Evolutionary conservation across 2,888 invertebrate species (phyloP), one percentile per base, ranked within the genome.

Genomic region (Pollenia labialis): DNA sequence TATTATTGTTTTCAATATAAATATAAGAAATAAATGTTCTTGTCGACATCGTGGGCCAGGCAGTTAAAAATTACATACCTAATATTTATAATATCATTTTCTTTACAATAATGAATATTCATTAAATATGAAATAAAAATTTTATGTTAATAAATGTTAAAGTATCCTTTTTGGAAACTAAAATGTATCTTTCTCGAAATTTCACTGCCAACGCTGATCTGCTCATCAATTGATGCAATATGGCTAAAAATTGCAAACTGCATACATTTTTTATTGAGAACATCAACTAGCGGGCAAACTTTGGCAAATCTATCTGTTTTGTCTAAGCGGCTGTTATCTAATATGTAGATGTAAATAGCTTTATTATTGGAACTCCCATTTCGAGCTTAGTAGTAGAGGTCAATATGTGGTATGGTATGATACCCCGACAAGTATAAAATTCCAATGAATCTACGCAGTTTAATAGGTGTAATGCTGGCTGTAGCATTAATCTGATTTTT

Each of bases 291-390:
- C 32, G 52, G 58, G 23, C 72, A 46, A 46, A 72, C 72, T 72
- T 72, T 72, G 40, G 72, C 72, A 58, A 72, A 58, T 46, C 72
- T 9, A 44, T 58, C 58, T 58, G 56, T 18, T 46, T 23, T 46
- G 56, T 72, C 56, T 18, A 72, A 12, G 16, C 16, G 12, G 14
- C 12, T 72, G 3, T 40, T 58, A 18, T 56, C 72, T 11, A 11
- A n/a, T 44, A 44, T n/a, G n/a, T n/a, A n/a, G 23, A 50, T 72
- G 52, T 12, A 54, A 71, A 40, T 54, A n/a, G 46, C 56, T 72
- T 72, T 23, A 23, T 40, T 10, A 42, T 58, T 18, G 40, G 16
- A 9, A 46, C 56, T 18, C 16, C 44, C 44, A 56, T 44, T n/a
- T 6, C 18, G 18, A 58, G 10, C 42, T n/a, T 60, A 60, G 60